Evolutionary conservation across 2,113 vertebrate genomes (phyloP), one percentile per base, ranked within the genome.

Genomic region (Muscicapa adusta): DNA sequence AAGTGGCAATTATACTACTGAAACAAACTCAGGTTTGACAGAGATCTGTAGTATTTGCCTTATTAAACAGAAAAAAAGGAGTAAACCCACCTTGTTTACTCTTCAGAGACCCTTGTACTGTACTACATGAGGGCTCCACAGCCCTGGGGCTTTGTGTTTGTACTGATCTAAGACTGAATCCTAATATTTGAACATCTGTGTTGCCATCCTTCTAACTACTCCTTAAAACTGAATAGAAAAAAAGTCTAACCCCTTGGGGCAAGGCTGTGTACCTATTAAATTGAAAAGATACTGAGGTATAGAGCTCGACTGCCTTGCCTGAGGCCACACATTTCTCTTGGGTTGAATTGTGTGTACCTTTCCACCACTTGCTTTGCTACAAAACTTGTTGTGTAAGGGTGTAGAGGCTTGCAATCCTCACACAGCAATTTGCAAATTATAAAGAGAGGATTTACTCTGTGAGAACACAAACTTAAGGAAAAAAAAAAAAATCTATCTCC

Each of bases 51-150:
- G 43, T 95, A 82, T 96, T 96, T 96, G 38, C 15, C 72, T 89
- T 97, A 95, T 94, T 97, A 97, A 96, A 93, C 56, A 95, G 56
- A 96, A 95, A 96, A 86, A 47, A 88, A 51, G 18, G 23, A 58
- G 63, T 48, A 95, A 91, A 90, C 23, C 16, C 29, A 56, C 40
- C 40, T 62, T 90, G 31, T 91, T 96, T 95, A 83, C n/a, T 78
- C 40, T 93, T 86, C 60, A 87, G 66, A 74, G 70, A 79, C 47
- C 26, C 48, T 56, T 53, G n/a, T 42, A 68, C 54, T 33, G 11
- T 57, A 68, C 6, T 73, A 20, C 42, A 56, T 7, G 25, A 2
- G 2, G 42, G 26, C 34, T 88, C 18, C 48, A 45, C 18, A 88
- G 51, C 33, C 75, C 68, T 50, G 40, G 9, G 72, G 54, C 43